Evolutionary conservation across 1,140 invertebrate species (phyloP).

Genomic region (Diabrotica undecimpunctata): DNA sequence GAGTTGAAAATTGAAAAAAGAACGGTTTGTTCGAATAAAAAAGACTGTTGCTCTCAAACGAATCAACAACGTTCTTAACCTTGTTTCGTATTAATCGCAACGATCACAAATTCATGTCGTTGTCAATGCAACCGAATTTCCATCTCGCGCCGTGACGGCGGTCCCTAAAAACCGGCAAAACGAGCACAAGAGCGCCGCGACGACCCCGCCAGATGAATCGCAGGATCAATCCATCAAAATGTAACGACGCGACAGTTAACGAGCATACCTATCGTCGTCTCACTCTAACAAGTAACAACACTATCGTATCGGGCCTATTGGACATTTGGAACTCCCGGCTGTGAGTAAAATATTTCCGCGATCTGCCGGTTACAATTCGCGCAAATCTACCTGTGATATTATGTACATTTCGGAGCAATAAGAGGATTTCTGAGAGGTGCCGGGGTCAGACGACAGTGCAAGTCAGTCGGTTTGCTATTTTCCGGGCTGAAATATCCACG

Average conservation of each 20-base stretch:
- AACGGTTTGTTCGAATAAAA: no score
- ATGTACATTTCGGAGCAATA: background rate
- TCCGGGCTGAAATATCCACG: constrained; percentile 29
- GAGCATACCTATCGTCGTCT: constrained; percentile 27
- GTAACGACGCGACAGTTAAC: constrained; percentile 29
- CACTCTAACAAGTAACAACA: constrained; percentile 35
- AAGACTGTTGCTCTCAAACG: no score
- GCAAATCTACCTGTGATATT: constrained; percentile 18
- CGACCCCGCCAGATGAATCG: constrained; percentile 26
- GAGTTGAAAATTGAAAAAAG: no score
- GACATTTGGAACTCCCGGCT: constrained; percentile 12
- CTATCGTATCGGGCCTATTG: constrained; percentile 28
- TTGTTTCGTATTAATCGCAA: no score
- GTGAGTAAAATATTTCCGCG: background rate
- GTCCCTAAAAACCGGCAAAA: no score
- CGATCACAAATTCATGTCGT: no score
- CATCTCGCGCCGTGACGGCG: no score
- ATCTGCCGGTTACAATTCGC: background rate
- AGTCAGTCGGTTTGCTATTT: constrained; percentile 12
- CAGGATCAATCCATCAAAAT: constrained; percentile 35
- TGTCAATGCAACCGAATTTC: no score
- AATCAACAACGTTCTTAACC: no score
- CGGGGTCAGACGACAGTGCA: constrained; percentile 9
- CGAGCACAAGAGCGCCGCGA: background rate
- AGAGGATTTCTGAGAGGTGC: constrained; percentile 7